Conservation (phyloP, 2,888 invertebrate species). For the Acleris sparsana region DNA sequence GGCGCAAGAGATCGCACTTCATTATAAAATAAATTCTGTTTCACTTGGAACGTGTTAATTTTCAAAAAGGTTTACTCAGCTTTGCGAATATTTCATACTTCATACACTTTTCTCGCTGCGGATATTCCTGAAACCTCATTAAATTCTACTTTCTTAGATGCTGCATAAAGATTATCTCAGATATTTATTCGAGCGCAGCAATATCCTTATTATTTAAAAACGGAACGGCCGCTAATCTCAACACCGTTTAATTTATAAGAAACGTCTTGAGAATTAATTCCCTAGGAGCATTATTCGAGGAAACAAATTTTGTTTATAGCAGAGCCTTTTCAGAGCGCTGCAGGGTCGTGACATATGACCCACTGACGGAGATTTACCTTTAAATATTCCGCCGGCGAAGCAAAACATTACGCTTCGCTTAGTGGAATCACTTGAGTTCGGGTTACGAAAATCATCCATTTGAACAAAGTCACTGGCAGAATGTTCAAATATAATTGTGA, state of each 20-base stretch:
- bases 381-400: slow-evolving; percentile 43
- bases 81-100: slow-evolving; percentile 22
- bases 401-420: slow-evolving; percentile 47
- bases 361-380: slow-evolving; percentile 42
- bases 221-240: slow-evolving; percentile 50
- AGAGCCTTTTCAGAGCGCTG: slow-evolving; percentile 47
- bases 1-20: slow-evolving; percentile 14
- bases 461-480: not conserved
- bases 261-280: slow-evolving; percentile 51
- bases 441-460: slow-evolving; percentile 27
- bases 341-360: slow-evolving; percentile 45
- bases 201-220: slow-evolving; percentile 45
- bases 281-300: slow-evolving; percentile 45
- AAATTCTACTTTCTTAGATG: slow-evolving; percentile 32
- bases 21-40: slow-evolving; percentile 24
- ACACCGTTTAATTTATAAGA: slow-evolving; percentile 50
- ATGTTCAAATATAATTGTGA: not conserved
- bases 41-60: slow-evolving; percentile 24
- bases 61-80: slow-evolving; percentile 27
- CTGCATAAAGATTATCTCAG: slow-evolving; percentile 31
- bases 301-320: slow-evolving; percentile 52
- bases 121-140: slow-evolving; percentile 32
- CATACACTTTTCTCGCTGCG: slow-evolving; percentile 14
- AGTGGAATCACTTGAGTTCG: slow-evolving; percentile 31
- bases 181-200: slow-evolving; percentile 38